Base-by-base conservation (phyloP, 30 jellyfish, hydroid and myxozoan genomes). In the Phacellophora camtschatica region DNA sequence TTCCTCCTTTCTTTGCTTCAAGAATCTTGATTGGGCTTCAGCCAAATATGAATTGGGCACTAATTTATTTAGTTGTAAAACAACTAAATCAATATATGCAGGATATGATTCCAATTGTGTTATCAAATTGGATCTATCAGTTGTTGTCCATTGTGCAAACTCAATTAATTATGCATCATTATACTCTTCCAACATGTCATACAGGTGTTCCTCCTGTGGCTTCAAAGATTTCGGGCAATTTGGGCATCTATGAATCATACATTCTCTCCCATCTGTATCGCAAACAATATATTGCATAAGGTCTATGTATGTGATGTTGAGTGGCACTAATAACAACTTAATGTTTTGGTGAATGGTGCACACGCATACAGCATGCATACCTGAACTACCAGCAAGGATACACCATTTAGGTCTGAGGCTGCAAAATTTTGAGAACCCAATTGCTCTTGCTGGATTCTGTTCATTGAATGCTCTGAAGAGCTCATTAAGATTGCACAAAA, bases 331-430 rank as follows among this genome's bases (percentile, higher is more conserved):
- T 70, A 87, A 48, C 70, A 78, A 50, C 24, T 54, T 45, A 63
- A 66, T 70, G 50, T 59, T 76, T 55, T 85, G 88, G 61, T 87
- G 96, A 18, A 41, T 51, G 42, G 95, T 67, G 57, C 96, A 87
- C n/a, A 80, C 95, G 51, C 96, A 87, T 41, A 78, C 96, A 65
- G 89, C 78, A 35, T 80, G 90, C 22, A 95, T 87, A 23, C 96
- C 96, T 29, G 88, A 85, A 15, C 81, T 27, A 20, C 95, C 95
- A 39, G 77, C 95, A 28, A 87, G 55, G 28, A 79, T 46, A 67
- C 95, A 86, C 83, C 84, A 79, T 56, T 86, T 86, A 16, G 95
- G 95, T 86, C 91, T 48, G 27, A 63, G 54, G 34, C 45, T 72
- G 68, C 95, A 86, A 78, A 86, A 86, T 37, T 66, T 86, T 32